A percentile compares a stretch with the other conserved stretches of the same genome.
Evolutionary conservation across 2,797 vertebrate genomes (phyloP).

Genomic region (Coregonus ussuriensis): DNA sequence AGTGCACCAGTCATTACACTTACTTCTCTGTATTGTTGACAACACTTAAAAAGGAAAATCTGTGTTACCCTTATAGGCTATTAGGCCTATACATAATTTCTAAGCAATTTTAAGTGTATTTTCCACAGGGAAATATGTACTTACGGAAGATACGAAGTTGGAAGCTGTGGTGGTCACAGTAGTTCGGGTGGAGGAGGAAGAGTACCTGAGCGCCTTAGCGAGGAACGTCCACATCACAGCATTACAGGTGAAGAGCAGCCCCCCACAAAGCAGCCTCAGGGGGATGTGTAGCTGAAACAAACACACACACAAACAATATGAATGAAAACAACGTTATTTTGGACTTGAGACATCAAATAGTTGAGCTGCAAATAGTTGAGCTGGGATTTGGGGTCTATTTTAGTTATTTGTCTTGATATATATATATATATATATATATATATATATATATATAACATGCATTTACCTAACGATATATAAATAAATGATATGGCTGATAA

Average conservation of each 20-base stretch:
- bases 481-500: background rate
- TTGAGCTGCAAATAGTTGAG: background rate
- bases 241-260: constrained; percentile 84
- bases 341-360: background rate
- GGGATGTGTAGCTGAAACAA: constrained; percentile 78
- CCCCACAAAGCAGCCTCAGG: constrained; percentile 75
- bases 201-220: constrained; percentile 88
- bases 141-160: constrained; percentile 92
- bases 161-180: constrained; percentile 91
- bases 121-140: constrained; percentile 48
- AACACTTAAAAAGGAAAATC: background rate
- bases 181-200: constrained; percentile 86
- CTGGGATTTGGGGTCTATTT: background rate
- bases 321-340: background rate
- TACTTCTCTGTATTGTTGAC: background rate
- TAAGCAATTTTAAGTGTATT: background rate
- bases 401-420: background rate
- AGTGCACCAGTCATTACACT: background rate
- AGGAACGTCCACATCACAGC: constrained; percentile 95
- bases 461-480: background rate
- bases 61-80: background rate
- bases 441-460: background rate
- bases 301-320: background rate
- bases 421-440: background rate
- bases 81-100: background rate